phyloP scores from a whole-genome alignment of 2,888 invertebrate species.

The Drosophila planitibia region DNA sequence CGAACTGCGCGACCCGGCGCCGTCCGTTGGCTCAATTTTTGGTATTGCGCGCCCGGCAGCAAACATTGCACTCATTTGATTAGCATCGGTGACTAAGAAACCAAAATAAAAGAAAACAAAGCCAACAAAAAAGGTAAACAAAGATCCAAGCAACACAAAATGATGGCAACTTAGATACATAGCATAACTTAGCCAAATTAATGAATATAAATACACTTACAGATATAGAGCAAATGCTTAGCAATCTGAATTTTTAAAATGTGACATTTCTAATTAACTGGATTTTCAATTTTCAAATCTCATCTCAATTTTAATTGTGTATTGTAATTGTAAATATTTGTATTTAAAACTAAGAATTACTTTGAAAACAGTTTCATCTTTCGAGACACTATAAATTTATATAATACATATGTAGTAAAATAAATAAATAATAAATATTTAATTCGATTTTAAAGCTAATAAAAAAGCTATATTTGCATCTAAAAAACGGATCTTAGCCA shows the following conservation, averaged over 20 bases:
- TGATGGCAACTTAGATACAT: neutral
- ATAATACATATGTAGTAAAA: neutral
- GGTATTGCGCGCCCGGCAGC: slow-evolving; percentile 85
- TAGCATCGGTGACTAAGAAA: slow-evolving; percentile 83
- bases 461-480: neutral
- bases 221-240: neutral
- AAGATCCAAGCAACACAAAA: slow-evolving; percentile 33
- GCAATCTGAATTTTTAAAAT: neutral
- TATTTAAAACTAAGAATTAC: neutral
- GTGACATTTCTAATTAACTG: neutral
- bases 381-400: neutral
- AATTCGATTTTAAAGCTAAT: neutral
- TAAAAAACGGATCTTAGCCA: neutral
- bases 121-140: slow-evolving; percentile 32
- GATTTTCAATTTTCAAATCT: neutral
- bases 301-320: neutral
- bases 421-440: neutral
- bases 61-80: slow-evolving; percentile 85
- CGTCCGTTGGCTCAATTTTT: slow-evolving; percentile 85
- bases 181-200: slow-evolving; percentile 4
- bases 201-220: neutral
- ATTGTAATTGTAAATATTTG: neutral
- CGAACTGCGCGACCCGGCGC: slow-evolving; percentile 79
- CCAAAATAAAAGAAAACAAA: slow-evolving; percentile 47
- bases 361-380: neutral